phyloP scores from a whole-genome alignment of 2,888 invertebrate species.

The Heteromyza rotundicornis region DNA sequence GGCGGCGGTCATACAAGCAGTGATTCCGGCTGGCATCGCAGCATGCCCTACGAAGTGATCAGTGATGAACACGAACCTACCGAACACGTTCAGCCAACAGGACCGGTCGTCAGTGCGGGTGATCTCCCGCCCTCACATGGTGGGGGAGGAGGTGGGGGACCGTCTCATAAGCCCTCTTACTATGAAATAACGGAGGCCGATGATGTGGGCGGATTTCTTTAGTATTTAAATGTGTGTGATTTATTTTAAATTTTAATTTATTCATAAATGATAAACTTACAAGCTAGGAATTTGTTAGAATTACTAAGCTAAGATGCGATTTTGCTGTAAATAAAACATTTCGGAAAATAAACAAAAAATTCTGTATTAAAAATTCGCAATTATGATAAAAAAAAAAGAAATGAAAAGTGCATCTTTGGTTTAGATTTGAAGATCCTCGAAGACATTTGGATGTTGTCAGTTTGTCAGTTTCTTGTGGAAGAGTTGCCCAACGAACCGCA shows the following conservation, averaged over 20 bases:
- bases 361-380: neutral
- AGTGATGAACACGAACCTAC: conserved; percentile 24
- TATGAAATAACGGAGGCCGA: conserved; percentile 14
- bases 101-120: too few species aligned
- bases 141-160: too few species aligned
- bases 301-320: conserved; percentile 1
- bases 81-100: conserved; percentile 1
- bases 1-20: conserved; percentile 44
- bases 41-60: conserved; percentile 42
- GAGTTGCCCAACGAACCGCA: too few species aligned
- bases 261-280: too few species aligned
- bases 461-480: conserved; percentile 1
- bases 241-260: conserved; percentile 22
- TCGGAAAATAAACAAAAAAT: neutral
- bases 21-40: conserved; percentile 62
- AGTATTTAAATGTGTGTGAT: conserved; percentile 25
- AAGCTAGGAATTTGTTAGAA: too few species aligned
- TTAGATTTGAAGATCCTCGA: conserved; percentile 7
- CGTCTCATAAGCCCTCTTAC: conserved; percentile 14
- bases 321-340: neutral
- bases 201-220: conserved; percentile 36
- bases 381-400: too few species aligned
- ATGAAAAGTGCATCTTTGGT: conserved; percentile 47
- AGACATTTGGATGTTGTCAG: neutral
- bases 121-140: too few species aligned